A percentile compares a stretch with the other conserved stretches of the same genome.
These are phyloP conservation scores for Toxostoma redivivum DNA, from an alignment of 2,113 vertebrate genomes.

Conservation along the genomic window DNA sequence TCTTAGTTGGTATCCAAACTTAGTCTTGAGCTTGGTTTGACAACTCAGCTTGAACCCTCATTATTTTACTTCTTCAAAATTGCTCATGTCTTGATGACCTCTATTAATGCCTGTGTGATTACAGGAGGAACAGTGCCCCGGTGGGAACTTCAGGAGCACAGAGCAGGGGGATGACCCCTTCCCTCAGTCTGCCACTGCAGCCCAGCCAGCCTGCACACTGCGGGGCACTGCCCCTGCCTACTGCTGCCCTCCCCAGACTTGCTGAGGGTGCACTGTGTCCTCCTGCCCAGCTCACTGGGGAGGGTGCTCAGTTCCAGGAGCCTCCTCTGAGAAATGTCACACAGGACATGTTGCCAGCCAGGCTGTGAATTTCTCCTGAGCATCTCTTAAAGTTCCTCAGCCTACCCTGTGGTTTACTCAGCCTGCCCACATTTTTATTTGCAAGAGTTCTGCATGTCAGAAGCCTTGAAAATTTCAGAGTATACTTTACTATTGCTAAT, in stretches of 20 bases:
- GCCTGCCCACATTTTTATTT: not conserved
- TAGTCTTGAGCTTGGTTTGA: not conserved
- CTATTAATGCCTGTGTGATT: not conserved
- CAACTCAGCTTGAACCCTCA: not conserved
- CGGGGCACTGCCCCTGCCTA: accelerated
- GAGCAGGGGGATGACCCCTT: accelerated
- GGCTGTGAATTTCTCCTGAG: not conserved
- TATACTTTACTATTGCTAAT: not conserved
- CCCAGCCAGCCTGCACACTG: not conserved
- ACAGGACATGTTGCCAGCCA: not conserved
- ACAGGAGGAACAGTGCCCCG: accelerated
- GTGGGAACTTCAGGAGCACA: not conserved
- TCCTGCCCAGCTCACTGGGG: no score
- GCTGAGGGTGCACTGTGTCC: no score
- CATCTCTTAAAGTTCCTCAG: accelerated
- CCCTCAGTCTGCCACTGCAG: not conserved
- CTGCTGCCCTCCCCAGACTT: not conserved
- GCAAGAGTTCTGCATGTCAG: not conserved
- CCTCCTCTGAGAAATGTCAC: not conserved
- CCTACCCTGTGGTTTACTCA: not conserved
- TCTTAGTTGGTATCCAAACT: not conserved
- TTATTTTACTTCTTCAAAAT: not conserved
- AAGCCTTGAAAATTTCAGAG: not conserved
- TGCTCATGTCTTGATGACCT: not conserved
- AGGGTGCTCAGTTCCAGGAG: not conserved